A percentile compares a stretch with the other conserved stretches of the same genome.
phyloP scores from a whole-genome alignment of 2,113 vertebrate species.

The Brevimyrus niger region DNA sequence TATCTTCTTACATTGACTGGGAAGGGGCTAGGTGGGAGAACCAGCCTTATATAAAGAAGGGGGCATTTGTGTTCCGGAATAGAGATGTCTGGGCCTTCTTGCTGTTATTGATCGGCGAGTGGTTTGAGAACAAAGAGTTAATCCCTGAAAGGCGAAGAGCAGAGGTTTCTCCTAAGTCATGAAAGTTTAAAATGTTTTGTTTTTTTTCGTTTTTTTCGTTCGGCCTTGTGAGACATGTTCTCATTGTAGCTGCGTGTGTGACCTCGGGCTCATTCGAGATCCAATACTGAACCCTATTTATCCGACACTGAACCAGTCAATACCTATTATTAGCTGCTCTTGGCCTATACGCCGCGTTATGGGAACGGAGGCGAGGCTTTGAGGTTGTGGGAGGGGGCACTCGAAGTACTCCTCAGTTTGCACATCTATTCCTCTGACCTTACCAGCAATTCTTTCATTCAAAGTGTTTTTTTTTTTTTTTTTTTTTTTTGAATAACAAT shows the following conservation, averaged over 20 bases:
- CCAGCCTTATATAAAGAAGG: conserved; percentile 33
- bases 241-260: conserved; percentile 35
- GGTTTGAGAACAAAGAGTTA: conserved; percentile 52
- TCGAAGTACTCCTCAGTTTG: neutral
- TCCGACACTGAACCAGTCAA: conserved; percentile 33
- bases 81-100: conserved; percentile 48
- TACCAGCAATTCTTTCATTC: neutral
- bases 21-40: conserved; percentile 31
- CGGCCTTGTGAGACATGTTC: conserved; percentile 32
- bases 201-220: conserved; percentile 39
- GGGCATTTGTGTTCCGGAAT: conserved; percentile 41
- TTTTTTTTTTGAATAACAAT: conserved; percentile 2
- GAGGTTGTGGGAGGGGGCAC: conserved; percentile 34
- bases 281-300: conserved; percentile 41
- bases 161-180: conserved; percentile 42
- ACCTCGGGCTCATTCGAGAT: conserved; percentile 47
- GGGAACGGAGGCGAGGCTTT: conserved; percentile 45
- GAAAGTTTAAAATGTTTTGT: conserved; percentile 47
- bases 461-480: conserved; percentile 8
- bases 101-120: conserved; percentile 47
- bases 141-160: conserved; percentile 40
- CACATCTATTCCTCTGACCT: neutral
- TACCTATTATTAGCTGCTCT: conserved; percentile 39
- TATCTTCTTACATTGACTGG: conserved; percentile 36
- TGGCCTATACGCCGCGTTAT: conserved; percentile 46